phyloP scores from a whole-genome alignment of 2,797 vertebrate species.

The Telmatherina bonti region DNA sequence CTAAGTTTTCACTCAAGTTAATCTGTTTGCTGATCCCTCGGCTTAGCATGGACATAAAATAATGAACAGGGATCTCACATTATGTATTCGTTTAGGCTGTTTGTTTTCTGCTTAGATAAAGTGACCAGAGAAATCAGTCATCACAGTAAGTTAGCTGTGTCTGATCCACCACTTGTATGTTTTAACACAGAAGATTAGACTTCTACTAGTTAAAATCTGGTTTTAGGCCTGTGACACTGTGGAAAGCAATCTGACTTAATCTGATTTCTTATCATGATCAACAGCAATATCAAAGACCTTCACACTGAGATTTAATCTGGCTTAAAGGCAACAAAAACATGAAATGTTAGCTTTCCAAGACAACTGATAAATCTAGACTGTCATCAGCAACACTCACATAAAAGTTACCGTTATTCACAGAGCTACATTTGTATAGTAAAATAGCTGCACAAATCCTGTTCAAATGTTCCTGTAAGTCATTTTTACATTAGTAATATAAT shows the following conservation, averaged over 20 bases:
- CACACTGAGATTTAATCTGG: constrained; percentile 13
- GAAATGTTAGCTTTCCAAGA: not conserved
- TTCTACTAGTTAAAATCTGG: constrained; percentile 1
- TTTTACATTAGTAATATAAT: constrained; percentile 27
- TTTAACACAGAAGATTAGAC: constrained; percentile 14
- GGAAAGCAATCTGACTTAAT: not conserved
- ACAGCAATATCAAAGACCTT: constrained; percentile 18
- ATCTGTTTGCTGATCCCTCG: constrained; percentile 27
- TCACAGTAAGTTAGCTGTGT: constrained; percentile 6
- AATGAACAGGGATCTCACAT: constrained; percentile 19
- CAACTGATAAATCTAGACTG: constrained; percentile 10
- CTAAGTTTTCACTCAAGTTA: constrained; percentile 33
- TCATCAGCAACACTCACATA: constrained; percentile 6
- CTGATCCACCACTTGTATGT: constrained; percentile 3
- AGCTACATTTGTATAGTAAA: constrained; percentile 21
- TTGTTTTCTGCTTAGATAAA: not conserved
- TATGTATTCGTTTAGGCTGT: not conserved
- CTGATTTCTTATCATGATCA: constrained; percentile 31
- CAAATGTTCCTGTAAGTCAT: constrained; percentile 20
- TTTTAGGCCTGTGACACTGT: not conserved
- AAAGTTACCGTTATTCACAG: constrained; percentile 23
- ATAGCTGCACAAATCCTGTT: constrained; percentile 48
- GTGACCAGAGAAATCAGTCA: not conserved
- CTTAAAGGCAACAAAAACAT: not conserved
- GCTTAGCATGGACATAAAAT: constrained; percentile 21